Evolutionary conservation across 2,113 vertebrate genomes (phyloP).

Genomic region (Notarius lentiginosus): DNA sequence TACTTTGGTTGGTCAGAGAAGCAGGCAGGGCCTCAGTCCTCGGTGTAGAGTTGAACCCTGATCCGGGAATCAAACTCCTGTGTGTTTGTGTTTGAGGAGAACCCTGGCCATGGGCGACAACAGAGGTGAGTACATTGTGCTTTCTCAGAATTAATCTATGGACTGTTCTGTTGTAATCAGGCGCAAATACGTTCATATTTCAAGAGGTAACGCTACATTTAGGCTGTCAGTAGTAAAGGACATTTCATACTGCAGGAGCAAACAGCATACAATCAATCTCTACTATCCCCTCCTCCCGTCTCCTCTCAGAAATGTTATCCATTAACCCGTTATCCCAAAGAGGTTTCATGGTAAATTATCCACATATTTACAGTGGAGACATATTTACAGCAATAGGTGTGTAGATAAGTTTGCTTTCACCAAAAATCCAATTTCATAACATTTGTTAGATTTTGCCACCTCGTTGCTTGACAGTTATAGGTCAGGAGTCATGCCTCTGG

Average conservation of each 20-base stretch:
- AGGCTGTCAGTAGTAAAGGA: not conserved
- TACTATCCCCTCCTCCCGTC: not conserved
- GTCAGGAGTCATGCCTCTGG: not conserved
- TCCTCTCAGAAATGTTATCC: not conserved
- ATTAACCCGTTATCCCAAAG: not conserved
- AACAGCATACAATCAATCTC: not conserved
- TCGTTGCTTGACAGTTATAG: not conserved
- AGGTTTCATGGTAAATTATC: not conserved
- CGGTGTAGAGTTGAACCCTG: constrained; percentile 71
- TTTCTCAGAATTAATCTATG: not conserved
- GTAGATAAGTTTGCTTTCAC: too few species aligned
- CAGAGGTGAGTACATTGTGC: constrained; percentile 66
- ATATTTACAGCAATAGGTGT: not conserved
- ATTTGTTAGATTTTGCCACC: not conserved
- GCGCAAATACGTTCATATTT: not conserved
- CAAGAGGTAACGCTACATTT: not conserved
- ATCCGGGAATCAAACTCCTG: constrained; percentile 52
- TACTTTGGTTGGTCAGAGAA: constrained; percentile 9
- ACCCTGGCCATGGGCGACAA: constrained; percentile 74
- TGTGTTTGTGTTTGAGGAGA: constrained; percentile 16
- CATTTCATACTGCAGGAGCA: not conserved
- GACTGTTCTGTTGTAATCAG: not conserved
- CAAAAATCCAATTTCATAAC: not conserved
- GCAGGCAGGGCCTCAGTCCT: constrained; percentile 77
- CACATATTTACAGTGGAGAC: not conserved